phyloP scores from a whole-genome alignment of 2,797 vertebrate species.

The Fistularia commersonii region DNA sequence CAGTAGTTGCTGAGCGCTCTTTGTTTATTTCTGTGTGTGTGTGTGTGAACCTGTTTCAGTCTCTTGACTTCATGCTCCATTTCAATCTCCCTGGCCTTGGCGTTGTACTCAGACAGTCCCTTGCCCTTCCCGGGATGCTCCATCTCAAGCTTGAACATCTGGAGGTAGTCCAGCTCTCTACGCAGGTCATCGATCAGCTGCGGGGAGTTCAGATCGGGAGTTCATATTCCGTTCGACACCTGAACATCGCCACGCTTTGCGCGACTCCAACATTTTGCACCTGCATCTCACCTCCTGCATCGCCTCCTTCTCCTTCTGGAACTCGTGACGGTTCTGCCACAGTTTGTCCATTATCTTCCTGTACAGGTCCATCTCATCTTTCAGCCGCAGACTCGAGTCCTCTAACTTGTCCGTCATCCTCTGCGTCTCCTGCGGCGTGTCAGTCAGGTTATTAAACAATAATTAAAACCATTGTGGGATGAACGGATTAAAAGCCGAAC shows the following conservation, averaged over 20 bases:
- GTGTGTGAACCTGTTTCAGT: conserved; percentile 84
- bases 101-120: conserved; percentile 80
- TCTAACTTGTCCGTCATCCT: conserved; percentile 91
- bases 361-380: conserved; percentile 95
- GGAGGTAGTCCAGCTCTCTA: conserved; percentile 90
- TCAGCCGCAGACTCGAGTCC: conserved; percentile 89
- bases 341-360: conserved; percentile 96
- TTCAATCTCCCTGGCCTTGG: conserved; percentile 86
- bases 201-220: background rate
- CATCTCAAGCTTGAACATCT: conserved; percentile 89
- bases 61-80: conserved; percentile 90
- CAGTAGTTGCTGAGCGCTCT: no score
- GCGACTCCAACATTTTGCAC: background rate
- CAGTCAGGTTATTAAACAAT: no score
- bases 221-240: background rate
- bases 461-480: background rate
- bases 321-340: conserved; percentile 87
- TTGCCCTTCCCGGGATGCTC: conserved; percentile 81
- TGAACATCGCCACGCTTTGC: accelerated
- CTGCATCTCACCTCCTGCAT: conserved; percentile 84
- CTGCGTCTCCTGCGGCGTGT: conserved; percentile 83
- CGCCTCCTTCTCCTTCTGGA: conserved; percentile 91
- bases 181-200: conserved; percentile 92
- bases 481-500: no score
- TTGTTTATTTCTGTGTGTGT: no score